Percentiles rank a stretch among this genome's conserved stretches.
These are phyloP conservation scores for Leucania comma DNA, from an alignment of 2,888 invertebrate species.

Conservation along the genomic window DNA sequence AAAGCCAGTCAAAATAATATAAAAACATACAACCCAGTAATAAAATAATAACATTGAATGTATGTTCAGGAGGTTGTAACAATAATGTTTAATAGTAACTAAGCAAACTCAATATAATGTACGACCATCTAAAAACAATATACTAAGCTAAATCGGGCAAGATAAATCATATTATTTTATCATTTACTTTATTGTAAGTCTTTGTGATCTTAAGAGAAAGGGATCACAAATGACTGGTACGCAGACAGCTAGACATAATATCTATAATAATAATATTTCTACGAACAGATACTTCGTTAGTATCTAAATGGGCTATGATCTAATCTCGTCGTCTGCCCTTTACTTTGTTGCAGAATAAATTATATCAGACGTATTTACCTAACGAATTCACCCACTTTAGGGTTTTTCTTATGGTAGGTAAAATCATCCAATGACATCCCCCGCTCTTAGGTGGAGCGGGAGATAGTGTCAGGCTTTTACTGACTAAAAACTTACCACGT, in stretches of 20 bases:
- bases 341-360: no score
- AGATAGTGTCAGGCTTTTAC: no score
- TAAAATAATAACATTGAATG: slow-evolving; percentile 23
- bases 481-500: no score
- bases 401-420: no score
- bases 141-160: background rate
- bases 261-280: background rate
- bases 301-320: no score
- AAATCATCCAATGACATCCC: no score
- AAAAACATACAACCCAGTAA: slow-evolving; percentile 6
- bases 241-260: background rate
- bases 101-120: slow-evolving; percentile 5
- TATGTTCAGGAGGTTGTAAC: slow-evolving; percentile 30
- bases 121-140: slow-evolving; percentile 15
- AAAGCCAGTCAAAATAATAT: background rate
- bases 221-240: background rate
- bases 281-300: no score
- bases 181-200: background rate
- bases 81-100: background rate
- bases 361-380: no score
- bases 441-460: no score
- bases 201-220: background rate
- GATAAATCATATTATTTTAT: no score
- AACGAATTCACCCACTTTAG: no score
- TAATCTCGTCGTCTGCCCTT: no score